Percentiles rank a stretch among this genome's conserved stretches.
These are phyloP conservation scores for Drosophila kanekoi DNA, from an alignment of 2,888 invertebrate genomes.

Conservation along the genomic window DNA sequence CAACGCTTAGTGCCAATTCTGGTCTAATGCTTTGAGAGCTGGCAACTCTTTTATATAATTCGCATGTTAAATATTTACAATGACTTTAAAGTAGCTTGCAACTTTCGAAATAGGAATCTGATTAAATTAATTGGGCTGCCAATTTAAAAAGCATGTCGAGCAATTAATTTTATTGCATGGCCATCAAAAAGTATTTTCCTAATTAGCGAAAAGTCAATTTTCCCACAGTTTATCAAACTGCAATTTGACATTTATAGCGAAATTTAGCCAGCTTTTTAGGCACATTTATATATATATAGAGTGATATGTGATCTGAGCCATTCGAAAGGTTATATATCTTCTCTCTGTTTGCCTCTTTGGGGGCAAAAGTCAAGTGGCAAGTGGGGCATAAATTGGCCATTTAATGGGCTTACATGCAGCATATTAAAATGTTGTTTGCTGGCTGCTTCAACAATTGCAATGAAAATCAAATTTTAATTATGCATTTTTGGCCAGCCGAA, in stretches of 20 bases:
- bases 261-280: no score
- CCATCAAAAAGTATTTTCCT: neutral
- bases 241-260: neutral
- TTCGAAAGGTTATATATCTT: neutral
- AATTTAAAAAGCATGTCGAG: no score
- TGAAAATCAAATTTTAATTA: constrained; percentile 54
- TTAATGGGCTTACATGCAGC: constrained; percentile 14
- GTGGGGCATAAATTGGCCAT: constrained; percentile 25
- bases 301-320: neutral
- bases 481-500: constrained; percentile 43
- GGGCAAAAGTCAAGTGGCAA: constrained; percentile 15
- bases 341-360: neutral
- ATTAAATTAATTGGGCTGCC: no score
- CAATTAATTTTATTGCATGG: no score
- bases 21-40: no score
- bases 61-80: no score
- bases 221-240: constrained; percentile 6
- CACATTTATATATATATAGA: no score
- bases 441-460: constrained; percentile 28
- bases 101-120: no score
- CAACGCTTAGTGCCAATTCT: no score
- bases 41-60: no score
- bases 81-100: no score
- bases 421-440: constrained; percentile 26
- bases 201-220: constrained; percentile 12